Conservation (phyloP, 2,888 invertebrate genomes). For the Adineta ricciae region DNA sequence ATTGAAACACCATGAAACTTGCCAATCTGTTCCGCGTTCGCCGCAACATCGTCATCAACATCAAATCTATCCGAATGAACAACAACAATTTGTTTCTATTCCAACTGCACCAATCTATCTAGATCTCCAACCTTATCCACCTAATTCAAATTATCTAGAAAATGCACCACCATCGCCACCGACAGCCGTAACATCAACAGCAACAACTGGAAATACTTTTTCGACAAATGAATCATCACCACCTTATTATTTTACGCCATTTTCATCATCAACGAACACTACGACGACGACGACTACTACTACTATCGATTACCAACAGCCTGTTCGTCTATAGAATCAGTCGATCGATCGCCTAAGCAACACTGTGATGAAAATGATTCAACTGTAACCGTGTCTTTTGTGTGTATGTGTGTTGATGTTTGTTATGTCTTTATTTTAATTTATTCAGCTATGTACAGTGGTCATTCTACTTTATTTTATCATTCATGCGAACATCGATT, state of each 20-base stretch:
- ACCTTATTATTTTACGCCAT: not conserved
- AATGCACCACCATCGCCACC: not conserved
- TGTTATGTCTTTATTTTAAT: not conserved
- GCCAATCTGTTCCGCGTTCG: constrained; percentile 12
- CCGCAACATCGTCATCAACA: not conserved
- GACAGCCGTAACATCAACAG: not conserved
- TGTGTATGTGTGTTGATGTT: not conserved
- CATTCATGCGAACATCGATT: not conserved
- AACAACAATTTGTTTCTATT: not conserved
- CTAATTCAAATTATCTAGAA: not conserved
- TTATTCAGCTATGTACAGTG: constrained; percentile 15
- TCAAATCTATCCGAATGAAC: not conserved
- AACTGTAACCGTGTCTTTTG: not conserved
- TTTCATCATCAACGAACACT: not conserved
- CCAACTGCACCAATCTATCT: not conserved
- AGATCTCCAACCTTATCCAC: not conserved
- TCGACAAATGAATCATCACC: not conserved
- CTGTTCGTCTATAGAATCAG: not conserved
- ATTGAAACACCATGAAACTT: not conserved
- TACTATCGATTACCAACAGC: not conserved
- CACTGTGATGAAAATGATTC: not conserved
- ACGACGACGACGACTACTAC: not conserved
- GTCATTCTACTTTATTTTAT: not conserved
- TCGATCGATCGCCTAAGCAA: not conserved
- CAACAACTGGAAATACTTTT: not conserved